Percentiles rank a stretch among this genome's conserved stretches.
Conservation (phyloP, 2,888 invertebrate species). For the Chrysotoxum bicinctum region DNA sequence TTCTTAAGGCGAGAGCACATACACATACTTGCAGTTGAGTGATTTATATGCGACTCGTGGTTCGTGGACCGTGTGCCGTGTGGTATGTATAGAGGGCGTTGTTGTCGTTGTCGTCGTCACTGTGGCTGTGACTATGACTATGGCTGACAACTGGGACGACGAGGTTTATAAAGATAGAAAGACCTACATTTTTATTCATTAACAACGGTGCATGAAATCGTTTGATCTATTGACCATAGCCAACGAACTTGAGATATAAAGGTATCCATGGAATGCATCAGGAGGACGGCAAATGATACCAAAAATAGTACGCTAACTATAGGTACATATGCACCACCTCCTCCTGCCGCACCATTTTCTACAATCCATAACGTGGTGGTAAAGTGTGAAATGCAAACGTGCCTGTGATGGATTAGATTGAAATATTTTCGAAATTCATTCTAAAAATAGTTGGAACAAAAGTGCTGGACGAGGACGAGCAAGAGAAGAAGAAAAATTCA, state of each 20-base stretch:
- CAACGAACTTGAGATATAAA: slow-evolving; percentile 40
- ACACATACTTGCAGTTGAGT: slow-evolving; percentile 22
- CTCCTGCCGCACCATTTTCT: not conserved
- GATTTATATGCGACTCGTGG: slow-evolving; percentile 41
- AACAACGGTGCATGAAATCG: slow-evolving; percentile 50
- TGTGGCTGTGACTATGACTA: not conserved
- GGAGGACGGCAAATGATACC: slow-evolving; percentile 9
- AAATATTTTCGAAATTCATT: slow-evolving; percentile 36
- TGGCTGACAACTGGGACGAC: not conserved
- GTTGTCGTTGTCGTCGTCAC: not conserved
- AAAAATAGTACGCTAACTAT: slow-evolving; percentile 5
- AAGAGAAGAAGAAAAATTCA: slow-evolving; percentile 5
- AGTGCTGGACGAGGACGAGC: not conserved
- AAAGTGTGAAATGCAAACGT: slow-evolving; percentile 18
- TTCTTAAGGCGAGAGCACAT: slow-evolving; percentile 12
- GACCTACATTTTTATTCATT: slow-evolving; percentile 12
- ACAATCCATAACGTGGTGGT: not conserved
- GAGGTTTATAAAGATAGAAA: not conserved
- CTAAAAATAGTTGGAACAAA: slow-evolving; percentile 32
- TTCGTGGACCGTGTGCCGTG: not conserved
- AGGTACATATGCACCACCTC: not conserved
- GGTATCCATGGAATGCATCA: slow-evolving; percentile 20
- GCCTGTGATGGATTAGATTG: slow-evolving; percentile 24
- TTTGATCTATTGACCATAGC: slow-evolving; percentile 54
- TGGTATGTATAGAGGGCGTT: slow-evolving; percentile 4